Conservation (phyloP, 2,888 invertebrate genomes). For the Thera obeliscata region DNA sequence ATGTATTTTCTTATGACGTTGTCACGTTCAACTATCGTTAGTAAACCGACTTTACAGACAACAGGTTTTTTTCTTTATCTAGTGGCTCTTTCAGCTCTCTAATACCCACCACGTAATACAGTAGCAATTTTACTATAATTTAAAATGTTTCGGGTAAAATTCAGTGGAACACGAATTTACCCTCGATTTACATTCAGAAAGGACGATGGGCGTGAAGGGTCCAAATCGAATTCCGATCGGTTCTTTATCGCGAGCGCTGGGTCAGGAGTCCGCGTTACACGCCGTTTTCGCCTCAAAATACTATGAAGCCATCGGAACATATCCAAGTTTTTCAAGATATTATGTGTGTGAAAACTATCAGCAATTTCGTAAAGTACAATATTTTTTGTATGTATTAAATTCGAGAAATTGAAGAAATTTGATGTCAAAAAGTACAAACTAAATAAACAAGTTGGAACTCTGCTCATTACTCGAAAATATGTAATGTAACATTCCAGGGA, state of each 20-base stretch:
- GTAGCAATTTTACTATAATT: conserved; percentile 64
- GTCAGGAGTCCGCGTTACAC: conserved; percentile 58
- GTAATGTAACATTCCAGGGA: conserved; percentile 6
- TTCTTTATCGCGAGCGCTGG: conserved; percentile 63
- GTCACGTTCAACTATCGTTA: too few relatives aligned
- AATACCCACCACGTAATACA: conserved; percentile 45
- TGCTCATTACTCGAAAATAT: conserved; percentile 8
- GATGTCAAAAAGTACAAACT: not conserved
- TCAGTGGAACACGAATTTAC: conserved; percentile 65
- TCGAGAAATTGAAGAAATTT: not conserved
- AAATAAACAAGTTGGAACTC: conserved; percentile 4
- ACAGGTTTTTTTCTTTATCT: too few relatives aligned
- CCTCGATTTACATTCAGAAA: conserved; percentile 78
- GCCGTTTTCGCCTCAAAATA: conserved; percentile 38
- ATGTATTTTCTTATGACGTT: too few relatives aligned
- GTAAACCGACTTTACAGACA: too few relatives aligned
- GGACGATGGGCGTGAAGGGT: conserved; percentile 67
- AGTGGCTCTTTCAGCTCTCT: too few relatives aligned
- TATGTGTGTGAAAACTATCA: not conserved
- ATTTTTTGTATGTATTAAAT: too few relatives aligned
- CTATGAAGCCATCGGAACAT: conserved; percentile 15
- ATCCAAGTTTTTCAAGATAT: not conserved
- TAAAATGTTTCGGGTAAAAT: conserved; percentile 63
- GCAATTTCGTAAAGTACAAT: not conserved
- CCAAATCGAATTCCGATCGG: conserved; percentile 80